Conservation (phyloP, 2,797 vertebrate genomes). For the Chaetophractus vellerosus region DNA sequence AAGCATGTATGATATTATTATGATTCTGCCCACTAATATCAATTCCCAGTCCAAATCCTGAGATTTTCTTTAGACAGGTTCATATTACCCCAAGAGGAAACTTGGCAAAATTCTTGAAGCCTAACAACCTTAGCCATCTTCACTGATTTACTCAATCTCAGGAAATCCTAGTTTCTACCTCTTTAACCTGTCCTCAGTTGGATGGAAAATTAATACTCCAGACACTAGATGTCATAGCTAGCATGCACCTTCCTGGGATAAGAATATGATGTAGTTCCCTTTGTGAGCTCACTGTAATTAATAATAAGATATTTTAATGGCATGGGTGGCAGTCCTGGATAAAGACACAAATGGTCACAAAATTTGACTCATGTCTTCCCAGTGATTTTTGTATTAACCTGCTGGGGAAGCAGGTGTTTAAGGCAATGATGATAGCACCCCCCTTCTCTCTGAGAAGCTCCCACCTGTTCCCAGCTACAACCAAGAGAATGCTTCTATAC, state of each 20-base stretch:
- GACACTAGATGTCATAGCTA: background rate
- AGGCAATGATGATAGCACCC: background rate
- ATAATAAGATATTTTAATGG: background rate
- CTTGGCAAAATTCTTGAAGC: constrained; percentile 15
- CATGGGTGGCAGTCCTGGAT: background rate
- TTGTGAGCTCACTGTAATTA: background rate
- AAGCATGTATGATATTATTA: background rate
- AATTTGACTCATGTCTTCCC: background rate
- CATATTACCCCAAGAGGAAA: constrained; percentile 49
- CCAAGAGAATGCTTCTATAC: background rate
- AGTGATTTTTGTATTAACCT: constrained; percentile 21
- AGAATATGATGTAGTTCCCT: background rate
- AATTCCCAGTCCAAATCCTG: constrained; percentile 1
- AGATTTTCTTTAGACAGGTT: constrained; percentile 22
- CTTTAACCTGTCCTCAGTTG: background rate
- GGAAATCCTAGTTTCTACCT: constrained; percentile 1
- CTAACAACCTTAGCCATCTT: background rate
- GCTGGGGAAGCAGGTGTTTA: background rate
- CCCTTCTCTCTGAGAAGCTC: background rate
- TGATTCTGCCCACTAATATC: background rate
- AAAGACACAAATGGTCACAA: background rate
- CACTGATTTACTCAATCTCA: background rate
- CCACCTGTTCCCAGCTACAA: background rate
- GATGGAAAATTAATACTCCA: background rate
- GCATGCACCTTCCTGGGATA: background rate